Evolutionary conservation across 2,113 vertebrate species (phyloP).

Genomic region (Synodontis membranacea): DNA sequence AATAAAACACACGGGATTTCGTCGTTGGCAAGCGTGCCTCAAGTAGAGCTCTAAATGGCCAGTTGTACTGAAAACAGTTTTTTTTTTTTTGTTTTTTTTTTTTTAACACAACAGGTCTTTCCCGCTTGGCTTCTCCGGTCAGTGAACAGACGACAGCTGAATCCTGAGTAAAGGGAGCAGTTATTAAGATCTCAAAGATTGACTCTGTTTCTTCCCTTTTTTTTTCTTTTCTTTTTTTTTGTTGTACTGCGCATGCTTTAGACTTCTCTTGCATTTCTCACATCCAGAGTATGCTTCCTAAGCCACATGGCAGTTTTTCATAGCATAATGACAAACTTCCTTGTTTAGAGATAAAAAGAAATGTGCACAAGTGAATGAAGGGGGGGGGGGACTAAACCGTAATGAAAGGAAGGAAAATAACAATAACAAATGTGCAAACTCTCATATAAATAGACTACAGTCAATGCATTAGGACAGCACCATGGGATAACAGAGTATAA

Average conservation of each 20-base stretch:
- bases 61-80: neutral
- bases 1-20: slow-evolving; percentile 38
- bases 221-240: no score
- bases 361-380: slow-evolving; percentile 54
- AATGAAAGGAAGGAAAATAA: slow-evolving; percentile 52
- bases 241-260: slow-evolving; percentile 33
- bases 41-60: slow-evolving; percentile 21
- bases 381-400: slow-evolving; percentile 36
- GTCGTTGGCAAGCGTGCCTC: slow-evolving; percentile 13
- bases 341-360: slow-evolving; percentile 58
- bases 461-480: slow-evolving; percentile 76
- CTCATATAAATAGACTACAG: slow-evolving; percentile 72
- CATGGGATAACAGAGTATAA: slow-evolving; percentile 65
- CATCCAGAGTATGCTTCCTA: slow-evolving; percentile 16
- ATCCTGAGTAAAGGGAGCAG: slow-evolving; percentile 41
- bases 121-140: slow-evolving; percentile 29
- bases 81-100: no score
- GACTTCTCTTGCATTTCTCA: slow-evolving; percentile 20
- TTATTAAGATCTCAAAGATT: slow-evolving; percentile 26
- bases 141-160: slow-evolving; percentile 30
- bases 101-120: slow-evolving; percentile 42
- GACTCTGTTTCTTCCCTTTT: slow-evolving; percentile 5
- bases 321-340: slow-evolving; percentile 47
- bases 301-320: slow-evolving; percentile 40
- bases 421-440: slow-evolving; percentile 71